These are phyloP conservation scores for Eurytoma adleriae DNA, from an alignment of 2,888 invertebrate species.

Conservation along the genomic window DNA sequence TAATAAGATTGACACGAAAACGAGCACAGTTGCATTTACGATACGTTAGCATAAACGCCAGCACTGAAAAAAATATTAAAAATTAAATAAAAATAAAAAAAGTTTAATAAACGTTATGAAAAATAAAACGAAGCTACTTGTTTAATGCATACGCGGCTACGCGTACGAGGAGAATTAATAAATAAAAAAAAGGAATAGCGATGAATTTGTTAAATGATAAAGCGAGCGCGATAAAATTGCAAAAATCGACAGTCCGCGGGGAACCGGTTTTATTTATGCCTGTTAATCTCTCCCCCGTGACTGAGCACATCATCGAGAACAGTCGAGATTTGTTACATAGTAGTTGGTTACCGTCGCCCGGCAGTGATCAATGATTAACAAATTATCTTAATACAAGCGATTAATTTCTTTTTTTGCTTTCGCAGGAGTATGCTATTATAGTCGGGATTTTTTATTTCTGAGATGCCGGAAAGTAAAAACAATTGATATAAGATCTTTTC, in stretches of 20 bases:
- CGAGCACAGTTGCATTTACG: neutral
- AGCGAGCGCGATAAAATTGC: neutral
- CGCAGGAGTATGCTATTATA: neutral
- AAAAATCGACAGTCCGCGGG: neutral
- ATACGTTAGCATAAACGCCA: neutral
- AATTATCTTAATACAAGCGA: neutral
- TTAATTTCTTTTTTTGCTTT: slow-evolving; percentile 14
- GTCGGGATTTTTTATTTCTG: neutral
- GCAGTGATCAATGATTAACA: neutral
- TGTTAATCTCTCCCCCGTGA: neutral
- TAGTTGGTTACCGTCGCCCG: neutral
- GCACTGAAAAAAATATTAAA: neutral
- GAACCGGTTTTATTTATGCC: slow-evolving; percentile 15
- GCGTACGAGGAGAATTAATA: too few relatives aligned
- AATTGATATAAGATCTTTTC: too few relatives aligned
- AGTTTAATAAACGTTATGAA: too few relatives aligned
- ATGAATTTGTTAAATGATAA: neutral
- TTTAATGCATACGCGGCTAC: neutral
- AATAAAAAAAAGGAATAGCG: neutral
- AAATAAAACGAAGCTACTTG: neutral
- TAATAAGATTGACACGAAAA: neutral
- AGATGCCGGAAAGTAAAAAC: too few relatives aligned
- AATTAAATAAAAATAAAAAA: neutral
- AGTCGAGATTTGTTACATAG: slow-evolving; percentile 8
- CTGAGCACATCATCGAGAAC: slow-evolving; percentile 11